phyloP scores from a whole-genome alignment of 2,888 invertebrate species.

The Acrobeloides nanus region DNA sequence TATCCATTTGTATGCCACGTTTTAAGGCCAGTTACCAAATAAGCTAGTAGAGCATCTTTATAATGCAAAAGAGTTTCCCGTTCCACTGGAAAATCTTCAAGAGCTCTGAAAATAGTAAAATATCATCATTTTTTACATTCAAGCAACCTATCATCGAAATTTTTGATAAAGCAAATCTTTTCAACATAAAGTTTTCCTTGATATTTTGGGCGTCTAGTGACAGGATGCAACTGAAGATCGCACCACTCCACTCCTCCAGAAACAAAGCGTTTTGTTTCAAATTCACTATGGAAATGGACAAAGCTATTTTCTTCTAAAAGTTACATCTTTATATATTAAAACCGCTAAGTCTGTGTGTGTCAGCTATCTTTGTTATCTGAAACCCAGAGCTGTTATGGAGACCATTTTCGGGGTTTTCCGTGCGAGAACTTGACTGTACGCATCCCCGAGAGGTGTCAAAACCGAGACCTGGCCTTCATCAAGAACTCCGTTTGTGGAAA shows the following conservation, averaged over 20 bases:
- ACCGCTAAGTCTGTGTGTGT: too few relatives aligned
- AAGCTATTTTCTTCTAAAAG: slow-evolving; percentile 35
- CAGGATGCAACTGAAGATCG: slow-evolving; percentile 58
- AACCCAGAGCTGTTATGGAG: too few relatives aligned
- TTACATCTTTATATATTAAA: too few relatives aligned
- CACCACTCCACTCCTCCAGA: slow-evolving; percentile 58
- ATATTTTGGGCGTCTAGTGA: slow-evolving; percentile 55
- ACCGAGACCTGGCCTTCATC: too few relatives aligned
- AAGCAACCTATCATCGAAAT: slow-evolving; percentile 38
- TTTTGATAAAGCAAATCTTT: slow-evolving; percentile 50
- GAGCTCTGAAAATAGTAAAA: neutral
- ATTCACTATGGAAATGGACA: slow-evolving; percentile 51
- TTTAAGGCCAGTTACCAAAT: neutral
- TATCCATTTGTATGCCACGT: slow-evolving; percentile 18
- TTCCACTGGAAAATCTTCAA: too few relatives aligned
- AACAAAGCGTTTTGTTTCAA: slow-evolving; percentile 50
- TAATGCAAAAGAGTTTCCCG: neutral
- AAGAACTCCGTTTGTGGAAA: too few relatives aligned
- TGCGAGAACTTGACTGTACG: too few relatives aligned
- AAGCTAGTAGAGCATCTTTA: too few relatives aligned
- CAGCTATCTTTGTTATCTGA: too few relatives aligned
- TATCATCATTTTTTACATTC: neutral
- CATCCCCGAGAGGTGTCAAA: too few relatives aligned
- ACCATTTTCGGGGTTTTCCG: too few relatives aligned
- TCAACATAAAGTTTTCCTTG: slow-evolving; percentile 48